Base-by-base conservation (phyloP, 1,140 invertebrate species). In the Tetragnatha versicolor region DNA sequence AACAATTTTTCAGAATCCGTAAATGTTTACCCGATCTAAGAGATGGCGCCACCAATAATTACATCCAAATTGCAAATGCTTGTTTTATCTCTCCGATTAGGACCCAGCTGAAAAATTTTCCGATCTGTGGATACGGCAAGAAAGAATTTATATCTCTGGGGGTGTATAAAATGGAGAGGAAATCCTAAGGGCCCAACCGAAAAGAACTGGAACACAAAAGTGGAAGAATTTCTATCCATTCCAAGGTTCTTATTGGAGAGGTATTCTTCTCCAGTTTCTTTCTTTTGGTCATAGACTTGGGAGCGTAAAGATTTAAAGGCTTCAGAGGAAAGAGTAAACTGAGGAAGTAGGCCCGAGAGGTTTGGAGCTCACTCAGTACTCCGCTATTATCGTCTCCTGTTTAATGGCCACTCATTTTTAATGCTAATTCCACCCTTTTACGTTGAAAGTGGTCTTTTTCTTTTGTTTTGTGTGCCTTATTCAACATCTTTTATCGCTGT, bases 361-460 rank as follows among this genome's bases (percentile, higher is more conserved):
- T 6, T 73, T 51, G n/a, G 20, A 17, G 22, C 4, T 5, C 9
- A 58, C 22, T 58, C 35, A 20, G 25, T 29, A 45, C 33, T 12
- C 53, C 22, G 27, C 66, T 69, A 35, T 53, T 33, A 69, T 51
- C 27, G 45, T 17, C 33, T 17, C 20, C 35, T 53, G 45, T 45
- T 60, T 73, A 73, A 73, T 73, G 69, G 69, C 33, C 51, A 53
- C 69, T 73, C 60, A 73, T 73, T 58, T 60, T 73, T 60, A 73
- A 73, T 73, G 69, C 69, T 73, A 73, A 73, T 73, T 73, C 69
- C 37, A 42, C 63, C 42, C 9, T 60, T 58, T 73, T 39, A 45
- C 42, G 51, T 73, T 31, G 69, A 42, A 35, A 45, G 22, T 42
- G 25, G 22, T 31, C 31, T 17, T 29, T 45, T 66, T 47, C 22